phyloP scores from a whole-genome alignment of 2,888 invertebrate species.

The Andrena fulva region DNA sequence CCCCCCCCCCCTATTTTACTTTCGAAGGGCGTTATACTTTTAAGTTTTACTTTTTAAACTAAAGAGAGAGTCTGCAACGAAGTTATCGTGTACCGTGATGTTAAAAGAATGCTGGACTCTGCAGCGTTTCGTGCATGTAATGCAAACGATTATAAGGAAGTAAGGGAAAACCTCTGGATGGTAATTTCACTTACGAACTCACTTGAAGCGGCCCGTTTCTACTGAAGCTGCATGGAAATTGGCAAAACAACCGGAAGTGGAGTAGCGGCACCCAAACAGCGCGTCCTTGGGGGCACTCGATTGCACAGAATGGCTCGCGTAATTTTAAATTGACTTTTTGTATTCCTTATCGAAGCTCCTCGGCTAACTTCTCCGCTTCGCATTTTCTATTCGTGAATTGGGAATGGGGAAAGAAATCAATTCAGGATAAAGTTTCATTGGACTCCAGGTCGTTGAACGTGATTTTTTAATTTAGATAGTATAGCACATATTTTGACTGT shows the following conservation, averaged over 20 bases:
- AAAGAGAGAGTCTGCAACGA: not conserved
- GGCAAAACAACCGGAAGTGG: conserved; percentile 43
- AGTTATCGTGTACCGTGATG: not conserved
- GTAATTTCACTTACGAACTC: conserved; percentile 43
- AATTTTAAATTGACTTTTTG: conserved; percentile 43
- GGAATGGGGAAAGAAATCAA: no score
- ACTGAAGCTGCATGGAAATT: conserved; percentile 37
- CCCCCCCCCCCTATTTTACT: not conserved
- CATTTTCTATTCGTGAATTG: not conserved
- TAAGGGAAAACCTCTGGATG: conserved; percentile 10
- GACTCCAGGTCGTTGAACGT: no score
- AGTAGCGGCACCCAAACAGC: conserved; percentile 34
- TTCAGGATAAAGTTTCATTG: not conserved
- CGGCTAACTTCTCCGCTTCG: not conserved
- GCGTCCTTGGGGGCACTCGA: conserved; percentile 19
- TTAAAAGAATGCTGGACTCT: conserved; percentile 5
- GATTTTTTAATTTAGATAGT: no score
- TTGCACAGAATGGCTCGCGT: not conserved
- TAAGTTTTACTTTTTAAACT: not conserved
- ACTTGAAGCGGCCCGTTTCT: conserved; percentile 16
- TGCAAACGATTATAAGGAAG: conserved; percentile 3
- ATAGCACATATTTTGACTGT: no score
- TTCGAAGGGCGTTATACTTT: not conserved
- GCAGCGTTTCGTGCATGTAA: not conserved
- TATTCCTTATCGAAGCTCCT: not conserved